Evolutionary conservation across 1,140 invertebrate genomes (phyloP), one percentile per base, ranked within the genome.

Genomic region (Zaprionus vittiger): DNA sequence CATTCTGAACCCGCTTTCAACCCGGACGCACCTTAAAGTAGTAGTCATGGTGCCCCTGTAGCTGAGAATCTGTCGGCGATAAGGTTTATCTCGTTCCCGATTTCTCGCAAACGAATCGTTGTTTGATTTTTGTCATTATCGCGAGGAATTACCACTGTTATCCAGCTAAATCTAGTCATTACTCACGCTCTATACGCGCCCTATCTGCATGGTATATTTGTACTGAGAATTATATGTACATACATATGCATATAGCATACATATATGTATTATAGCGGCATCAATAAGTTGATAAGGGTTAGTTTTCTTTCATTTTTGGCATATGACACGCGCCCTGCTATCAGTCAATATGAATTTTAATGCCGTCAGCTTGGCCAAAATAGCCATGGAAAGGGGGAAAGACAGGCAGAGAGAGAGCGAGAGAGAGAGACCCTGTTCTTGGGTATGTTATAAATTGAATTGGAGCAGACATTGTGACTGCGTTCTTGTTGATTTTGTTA

Each of bases 101-200:
- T 28, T 52, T 49, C 65, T 49, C 65, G 49, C 68, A 68, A 63
- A 71, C 73, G 70, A 80, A 77, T 63, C 9, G n/a, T 70, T 76
- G 84, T 89, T 89, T 84, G 28, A 81, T 90, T 62, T 66, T 70
- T 84, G 75, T 69, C 75, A 89, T 89, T 89, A 90, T 90, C 85
- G 67, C 78, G 60, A 84, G 84, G 84, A 89, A 89, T 89, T 90
- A 87, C 84, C 78, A 81, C 81, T 84, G 85, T 89, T 87, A 87
- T 87, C 84, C 84, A 69, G 78, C 74, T 81, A 84, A 87, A 87
- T 89, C 81, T 89, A 74, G 84, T 81, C 84, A 77, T 84, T 89
- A 83, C 83, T 89, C 81, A 89, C 85, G 54, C 79, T 6, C 41
- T 2, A 7, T 17, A 20, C 47, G 15, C 54, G 34, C n/a, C 22